These are phyloP conservation scores for Hyperoplus immaculatus DNA, from an alignment of 2,797 vertebrate genomes.

Conservation along the genomic window DNA sequence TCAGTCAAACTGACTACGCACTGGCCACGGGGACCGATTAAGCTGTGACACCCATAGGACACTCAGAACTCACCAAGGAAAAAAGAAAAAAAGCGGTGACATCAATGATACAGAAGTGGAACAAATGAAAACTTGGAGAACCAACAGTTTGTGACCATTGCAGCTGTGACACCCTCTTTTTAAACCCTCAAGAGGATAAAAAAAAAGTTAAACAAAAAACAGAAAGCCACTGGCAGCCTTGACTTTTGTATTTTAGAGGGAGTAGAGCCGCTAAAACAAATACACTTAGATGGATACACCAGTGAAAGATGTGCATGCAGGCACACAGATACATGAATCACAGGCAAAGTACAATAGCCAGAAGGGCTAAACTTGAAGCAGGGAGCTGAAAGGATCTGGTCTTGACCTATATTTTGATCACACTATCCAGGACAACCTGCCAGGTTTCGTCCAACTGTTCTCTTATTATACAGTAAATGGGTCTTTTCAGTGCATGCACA, in stretches of 20 bases:
- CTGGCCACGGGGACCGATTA: constrained; percentile 49
- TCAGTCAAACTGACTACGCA: constrained; percentile 45
- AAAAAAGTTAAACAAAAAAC: background rate
- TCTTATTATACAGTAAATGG: constrained; percentile 58
- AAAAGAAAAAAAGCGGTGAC: constrained; percentile 29
- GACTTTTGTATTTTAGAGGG: constrained; percentile 5
- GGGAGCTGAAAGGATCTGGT: constrained; percentile 47
- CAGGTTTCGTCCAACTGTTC: constrained; percentile 43
- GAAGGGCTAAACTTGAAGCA: constrained; percentile 45
- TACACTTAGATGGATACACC: background rate
- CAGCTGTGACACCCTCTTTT: constrained; percentile 2
- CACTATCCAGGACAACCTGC: constrained; percentile 69
- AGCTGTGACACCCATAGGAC: constrained; percentile 57
- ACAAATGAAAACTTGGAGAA: constrained; percentile 28
- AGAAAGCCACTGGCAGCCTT: background rate
- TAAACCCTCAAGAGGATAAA: background rate
- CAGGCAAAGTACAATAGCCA: constrained; percentile 34
- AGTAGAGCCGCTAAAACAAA: background rate
- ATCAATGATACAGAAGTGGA: constrained; percentile 25
- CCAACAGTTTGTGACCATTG: background rate
- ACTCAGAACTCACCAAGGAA: constrained; percentile 33
- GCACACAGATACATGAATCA: constrained; percentile 15
- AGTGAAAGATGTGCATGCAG: background rate
- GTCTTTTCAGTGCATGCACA: constrained; percentile 40
- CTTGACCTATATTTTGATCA: constrained; percentile 72